Percentiles rank a stretch among this genome's conserved stretches.
phyloP scores from a whole-genome alignment of 2,888 invertebrate genomes.

The Mylabris sibirica region DNA sequence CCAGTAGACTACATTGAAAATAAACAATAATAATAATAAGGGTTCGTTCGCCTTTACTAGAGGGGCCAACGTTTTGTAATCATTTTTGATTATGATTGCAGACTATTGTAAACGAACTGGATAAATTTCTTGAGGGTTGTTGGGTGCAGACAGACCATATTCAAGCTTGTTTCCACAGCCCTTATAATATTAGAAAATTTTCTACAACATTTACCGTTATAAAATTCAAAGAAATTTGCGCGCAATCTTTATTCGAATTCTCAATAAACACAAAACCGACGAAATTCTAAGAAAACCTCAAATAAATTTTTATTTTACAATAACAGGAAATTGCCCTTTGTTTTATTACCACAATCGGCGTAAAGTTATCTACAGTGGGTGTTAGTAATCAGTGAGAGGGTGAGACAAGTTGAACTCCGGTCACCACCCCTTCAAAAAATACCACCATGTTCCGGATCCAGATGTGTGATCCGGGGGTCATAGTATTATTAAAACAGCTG shows the following conservation, averaged over 20 bases:
- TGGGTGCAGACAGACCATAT: conserved; percentile 37
- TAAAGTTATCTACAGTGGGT: conserved; percentile 38
- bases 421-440: conserved; percentile 41
- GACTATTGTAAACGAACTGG: conserved; percentile 39
- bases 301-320: not conserved
- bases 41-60: conserved; percentile 10
- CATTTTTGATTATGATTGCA: conserved; percentile 43
- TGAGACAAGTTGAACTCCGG: conserved; percentile 39
- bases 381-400: conserved; percentile 40
- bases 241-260: not conserved
- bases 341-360: conserved; percentile 37
- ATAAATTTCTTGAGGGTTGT: conserved; percentile 45
- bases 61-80: conserved; percentile 12
- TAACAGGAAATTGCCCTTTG: conserved; percentile 35
- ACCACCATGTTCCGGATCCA: conserved; percentile 46
- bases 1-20: not conserved
- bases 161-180: conserved; percentile 40
- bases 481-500: conserved; percentile 37
- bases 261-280: not conserved
- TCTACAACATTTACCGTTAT: conserved; percentile 1
- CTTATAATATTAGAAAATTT: conserved; percentile 37
- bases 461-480: conserved; percentile 40
- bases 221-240: not conserved
- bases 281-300: not conserved
- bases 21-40: not conserved